These are phyloP conservation scores for Tinea trinotella DNA, from an alignment of 2,888 invertebrate genomes.

Conservation along the genomic window DNA sequence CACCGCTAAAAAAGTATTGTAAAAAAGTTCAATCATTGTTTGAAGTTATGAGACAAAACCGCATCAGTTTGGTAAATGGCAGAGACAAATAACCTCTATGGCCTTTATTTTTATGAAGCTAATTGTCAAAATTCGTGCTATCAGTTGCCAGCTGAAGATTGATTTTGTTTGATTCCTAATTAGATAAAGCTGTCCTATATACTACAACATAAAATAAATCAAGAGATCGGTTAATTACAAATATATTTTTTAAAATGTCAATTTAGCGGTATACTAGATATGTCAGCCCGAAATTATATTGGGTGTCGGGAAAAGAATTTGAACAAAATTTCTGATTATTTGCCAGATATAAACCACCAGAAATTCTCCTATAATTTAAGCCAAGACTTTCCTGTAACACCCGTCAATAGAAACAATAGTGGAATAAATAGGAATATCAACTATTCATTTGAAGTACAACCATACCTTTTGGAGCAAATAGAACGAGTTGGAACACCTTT, in stretches of 20 bases:
- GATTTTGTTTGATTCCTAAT: background rate
- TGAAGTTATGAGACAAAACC: too few relatives aligned
- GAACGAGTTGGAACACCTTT: conserved; percentile 55
- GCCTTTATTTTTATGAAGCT: background rate
- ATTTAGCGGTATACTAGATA: conserved; percentile 34
- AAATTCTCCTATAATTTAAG: conserved; percentile 43
- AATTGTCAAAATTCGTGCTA: background rate
- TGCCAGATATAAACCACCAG: conserved; percentile 54
- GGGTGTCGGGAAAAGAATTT: conserved; percentile 55
- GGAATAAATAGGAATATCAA: conserved; percentile 51
- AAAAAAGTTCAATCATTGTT: too few relatives aligned
- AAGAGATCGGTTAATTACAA: background rate
- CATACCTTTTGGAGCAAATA: conserved; percentile 38
- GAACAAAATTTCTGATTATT: conserved; percentile 50
- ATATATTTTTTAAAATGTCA: background rate
- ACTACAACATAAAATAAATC: background rate
- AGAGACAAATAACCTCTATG: too few relatives aligned
- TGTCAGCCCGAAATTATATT: conserved; percentile 61
- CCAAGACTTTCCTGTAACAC: conserved; percentile 40
- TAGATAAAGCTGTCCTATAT: background rate
- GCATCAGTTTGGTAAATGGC: too few relatives aligned
- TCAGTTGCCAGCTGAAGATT: background rate
- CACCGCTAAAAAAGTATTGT: too few relatives aligned
- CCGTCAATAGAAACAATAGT: conserved; percentile 42
- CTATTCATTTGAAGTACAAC: conserved; percentile 44